Percentiles rank a stretch among this genome's conserved stretches.
Conservation (phyloP, 1,140 invertebrate genomes). For the Apocrypta bakeri region DNA sequence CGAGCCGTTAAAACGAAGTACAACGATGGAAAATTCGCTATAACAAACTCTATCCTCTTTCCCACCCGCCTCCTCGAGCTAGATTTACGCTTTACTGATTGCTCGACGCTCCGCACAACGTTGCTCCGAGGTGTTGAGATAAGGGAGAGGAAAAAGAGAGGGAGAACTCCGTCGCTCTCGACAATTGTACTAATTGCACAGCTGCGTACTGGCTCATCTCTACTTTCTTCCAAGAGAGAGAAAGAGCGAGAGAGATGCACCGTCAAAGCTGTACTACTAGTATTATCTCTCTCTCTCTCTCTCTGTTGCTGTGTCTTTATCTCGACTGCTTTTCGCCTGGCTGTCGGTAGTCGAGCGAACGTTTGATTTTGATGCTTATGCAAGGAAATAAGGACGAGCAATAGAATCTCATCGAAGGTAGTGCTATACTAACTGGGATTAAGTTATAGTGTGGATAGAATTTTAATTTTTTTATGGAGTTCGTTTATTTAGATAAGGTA, state of each 20-base stretch:
- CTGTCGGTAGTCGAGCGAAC: not conserved
- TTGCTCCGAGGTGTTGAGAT: slow-evolving; percentile 26
- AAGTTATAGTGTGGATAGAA: too few relatives aligned
- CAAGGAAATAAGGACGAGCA: too few relatives aligned
- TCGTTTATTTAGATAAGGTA: too few relatives aligned
- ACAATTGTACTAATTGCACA: slow-evolving; percentile 68
- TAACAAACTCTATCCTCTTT: slow-evolving; percentile 17
- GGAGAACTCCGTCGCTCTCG: slow-evolving; percentile 59
- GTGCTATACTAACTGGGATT: too few relatives aligned
- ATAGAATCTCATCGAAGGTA: too few relatives aligned
- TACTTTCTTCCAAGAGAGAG: slow-evolving; percentile 11
- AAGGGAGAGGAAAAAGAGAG: slow-evolving; percentile 44
- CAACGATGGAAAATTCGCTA: not conserved
- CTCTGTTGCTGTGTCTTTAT: too few relatives aligned
- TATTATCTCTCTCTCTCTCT: not conserved
- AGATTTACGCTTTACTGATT: slow-evolving; percentile 65
- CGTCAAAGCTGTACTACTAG: not conserved
- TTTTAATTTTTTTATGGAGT: too few relatives aligned
- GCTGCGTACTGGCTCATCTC: slow-evolving; percentile 51
- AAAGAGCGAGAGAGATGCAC: not conserved
- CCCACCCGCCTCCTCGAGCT: slow-evolving; percentile 43
- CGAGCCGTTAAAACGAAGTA: not conserved
- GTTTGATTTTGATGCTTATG: not conserved
- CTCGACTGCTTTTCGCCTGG: not conserved
- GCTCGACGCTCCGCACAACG: slow-evolving; percentile 28